Base-by-base conservation (phyloP, 1,140 invertebrate genomes). In the Aphidius gifuensis region DNA sequence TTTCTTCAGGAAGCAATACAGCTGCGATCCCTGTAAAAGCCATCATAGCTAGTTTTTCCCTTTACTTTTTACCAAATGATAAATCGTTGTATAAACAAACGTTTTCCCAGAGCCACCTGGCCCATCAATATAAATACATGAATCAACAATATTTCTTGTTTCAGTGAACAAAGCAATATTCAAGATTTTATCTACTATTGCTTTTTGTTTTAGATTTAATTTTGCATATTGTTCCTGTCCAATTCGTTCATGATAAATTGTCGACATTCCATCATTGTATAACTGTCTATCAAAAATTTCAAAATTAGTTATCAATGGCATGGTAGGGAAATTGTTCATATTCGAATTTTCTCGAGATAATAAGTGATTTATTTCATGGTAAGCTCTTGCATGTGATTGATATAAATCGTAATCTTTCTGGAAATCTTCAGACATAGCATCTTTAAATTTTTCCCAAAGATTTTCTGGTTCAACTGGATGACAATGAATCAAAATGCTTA, bases 21-120 rank as follows among this genome's bases (percentile, higher is more conserved):
- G 69, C 67, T 16, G 68, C 69, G 39, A 71, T 69, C n/a, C 69
- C 66, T 11, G 68, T 55, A 63, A 51, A 64, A 11, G 68, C 66
- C 64, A 58, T 64, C 57, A 42, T 69, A 45, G 58, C 44, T 11
- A 69, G 63, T 53, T 60, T 38, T 63, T 54, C 40, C 56, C 21
- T 56, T 62, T n/a, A 39, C 47, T 39, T 58, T 61, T 43, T 1
- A 71, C 23, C 16, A 64, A 51, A 55, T 63, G 40, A 40, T 49
- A 58, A 16, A 66, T 54, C 9, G 65, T 61, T 42, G 59, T 60
- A 43, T 68, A 48, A 38, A 48, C 8, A 21, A 48, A 48, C 21
- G 47, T 48, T 8, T 48, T 48, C 4, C 47, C 1, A 9, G 47
- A 48, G n/a, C 11, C 47, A 48, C 47, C 5, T 48, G 47, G 47